A percentile compares a stretch with the other conserved stretches of the same genome.
These are phyloP conservation scores for Oncorhynchus tshawytscha DNA, from an alignment of 2,113 vertebrate genomes.

Conservation along the genomic window DNA sequence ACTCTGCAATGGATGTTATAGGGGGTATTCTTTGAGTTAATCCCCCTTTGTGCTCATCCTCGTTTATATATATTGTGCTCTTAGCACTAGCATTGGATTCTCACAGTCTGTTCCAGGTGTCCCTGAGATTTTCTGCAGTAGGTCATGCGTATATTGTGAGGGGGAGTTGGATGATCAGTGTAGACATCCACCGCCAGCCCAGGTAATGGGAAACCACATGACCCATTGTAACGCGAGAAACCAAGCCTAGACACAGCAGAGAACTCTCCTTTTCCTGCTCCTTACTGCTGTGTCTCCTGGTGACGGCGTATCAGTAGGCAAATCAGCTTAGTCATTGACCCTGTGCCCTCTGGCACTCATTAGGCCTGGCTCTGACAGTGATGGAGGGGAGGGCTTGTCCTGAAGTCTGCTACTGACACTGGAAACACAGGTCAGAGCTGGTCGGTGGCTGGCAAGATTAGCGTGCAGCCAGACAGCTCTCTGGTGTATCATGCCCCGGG, in stretches of 20 bases:
- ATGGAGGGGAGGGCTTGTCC: constrained; percentile 62
- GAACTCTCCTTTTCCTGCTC: constrained; percentile 36
- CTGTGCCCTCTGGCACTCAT: constrained; percentile 63
- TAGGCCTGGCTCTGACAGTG: constrained; percentile 67
- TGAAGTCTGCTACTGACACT: constrained; percentile 42
- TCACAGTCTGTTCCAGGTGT: not conserved
- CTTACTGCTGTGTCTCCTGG: constrained; percentile 37
- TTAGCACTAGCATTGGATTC: not conserved
- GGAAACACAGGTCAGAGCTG: constrained; percentile 60
- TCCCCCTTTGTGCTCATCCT: not conserved
- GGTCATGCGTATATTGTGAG: not conserved
- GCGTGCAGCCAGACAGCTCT: constrained; percentile 46
- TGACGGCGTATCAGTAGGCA: constrained; percentile 71
- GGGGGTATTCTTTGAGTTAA: too few species aligned
- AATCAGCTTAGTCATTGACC: constrained; percentile 76
- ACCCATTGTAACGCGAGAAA: not conserved
- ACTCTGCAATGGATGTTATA: too few species aligned
- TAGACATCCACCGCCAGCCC: not conserved
- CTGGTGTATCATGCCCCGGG: constrained; percentile 49
- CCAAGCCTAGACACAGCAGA: not conserved
- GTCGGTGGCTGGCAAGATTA: constrained; percentile 67
- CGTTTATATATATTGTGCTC: not conserved
- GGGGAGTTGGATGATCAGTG: not conserved
- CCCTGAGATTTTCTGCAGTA: not conserved
- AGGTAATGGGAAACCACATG: not conserved